Evolutionary conservation across 2,888 invertebrate genomes (phyloP).

Genomic region (Mechanitis messenoides): DNA sequence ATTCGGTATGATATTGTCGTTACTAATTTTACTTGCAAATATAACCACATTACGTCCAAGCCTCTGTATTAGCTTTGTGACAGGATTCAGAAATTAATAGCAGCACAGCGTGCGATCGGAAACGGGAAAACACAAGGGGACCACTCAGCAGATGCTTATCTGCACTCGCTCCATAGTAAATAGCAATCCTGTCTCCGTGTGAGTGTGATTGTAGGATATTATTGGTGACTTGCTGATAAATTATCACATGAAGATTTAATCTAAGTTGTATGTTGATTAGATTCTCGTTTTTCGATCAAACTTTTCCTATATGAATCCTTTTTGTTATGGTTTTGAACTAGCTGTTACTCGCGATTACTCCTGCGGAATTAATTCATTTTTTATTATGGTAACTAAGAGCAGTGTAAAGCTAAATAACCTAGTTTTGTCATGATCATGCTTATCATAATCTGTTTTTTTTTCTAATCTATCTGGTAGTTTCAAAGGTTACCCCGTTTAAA

Average conservation of each 20-base stretch:
- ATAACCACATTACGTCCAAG: constrained; percentile 71
- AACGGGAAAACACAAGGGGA: constrained; percentile 57
- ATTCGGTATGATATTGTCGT: constrained; percentile 36
- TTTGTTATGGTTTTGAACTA: too few relatives aligned
- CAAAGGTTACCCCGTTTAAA: too few relatives aligned
- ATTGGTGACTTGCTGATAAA: constrained; percentile 22
- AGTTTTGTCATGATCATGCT: too few relatives aligned
- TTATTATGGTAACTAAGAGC: too few relatives aligned
- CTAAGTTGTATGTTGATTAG: background rate
- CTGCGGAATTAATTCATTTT: too few relatives aligned
- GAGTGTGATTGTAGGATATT: constrained; percentile 30
- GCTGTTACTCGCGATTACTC: too few relatives aligned
- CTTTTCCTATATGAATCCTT: background rate
- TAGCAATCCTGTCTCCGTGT: constrained; percentile 23
- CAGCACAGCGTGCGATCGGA: constrained; percentile 63
- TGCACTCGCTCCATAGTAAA: constrained; percentile 44
- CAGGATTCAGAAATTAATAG: constrained; percentile 72
- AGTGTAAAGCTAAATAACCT: too few relatives aligned
- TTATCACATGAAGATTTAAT: constrained; percentile 15
- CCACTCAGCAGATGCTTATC: constrained; percentile 76
- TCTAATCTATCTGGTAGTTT: too few relatives aligned
- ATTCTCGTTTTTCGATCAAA: background rate
- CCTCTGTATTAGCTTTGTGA: constrained; percentile 57
- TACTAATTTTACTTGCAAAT: constrained; percentile 70
- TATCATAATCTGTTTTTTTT: too few relatives aligned